Base-by-base conservation (phyloP, 2,888 invertebrate genomes). In the Coecobrya sp. region DNA sequence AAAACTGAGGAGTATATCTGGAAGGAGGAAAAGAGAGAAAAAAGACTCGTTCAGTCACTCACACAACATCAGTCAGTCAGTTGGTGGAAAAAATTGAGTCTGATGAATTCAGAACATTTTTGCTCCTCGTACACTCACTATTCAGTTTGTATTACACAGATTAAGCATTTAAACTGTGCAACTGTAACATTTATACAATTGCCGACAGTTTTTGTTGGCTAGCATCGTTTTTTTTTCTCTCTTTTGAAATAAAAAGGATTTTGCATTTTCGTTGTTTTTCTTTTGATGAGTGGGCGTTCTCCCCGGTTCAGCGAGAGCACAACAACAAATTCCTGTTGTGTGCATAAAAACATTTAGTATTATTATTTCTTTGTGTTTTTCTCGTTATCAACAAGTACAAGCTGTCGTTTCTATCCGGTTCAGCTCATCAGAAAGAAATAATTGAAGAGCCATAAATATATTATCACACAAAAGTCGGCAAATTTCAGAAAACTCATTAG, bases 241-340 rank as follows among this genome's bases (percentile, higher is more conserved):
- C 70, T 68, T 68, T 85, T 36, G 22, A 82, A 82, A 82, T 59
- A 82, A 59, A 62, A 65, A 62, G n/a, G 49, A 45, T 22, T 73
- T 79, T 79, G 11, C 30, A 52, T 79, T 79, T 79, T 79, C 76
- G 49, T 45, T 19, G 16, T 8, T 79, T 79, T 79, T 52, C 25
- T 22, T 79, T 79, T 79, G 55, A 79, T 79, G 79, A 79, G 79
- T 79, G 30, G 79, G 79, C 79, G 79, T 76, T 49, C 76, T 76
- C 45, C 76, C 45, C 76, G 76, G 76, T 79, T 52, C 52, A 55
- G 27, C 25, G 79, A 79, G 30, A 52, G n/a, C 49, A n/a, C 16
- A 79, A 79, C 79, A 79, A 79, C 79, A 55, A 79, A 55, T 55
- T 79, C 55, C 79, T 79, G 22, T 79, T 79, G 22, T 52, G 52